Percentiles rank a stretch among this genome's conserved stretches.
phyloP scores from a whole-genome alignment of 2,797 vertebrate genomes.

The Champsocephalus esox region DNA sequence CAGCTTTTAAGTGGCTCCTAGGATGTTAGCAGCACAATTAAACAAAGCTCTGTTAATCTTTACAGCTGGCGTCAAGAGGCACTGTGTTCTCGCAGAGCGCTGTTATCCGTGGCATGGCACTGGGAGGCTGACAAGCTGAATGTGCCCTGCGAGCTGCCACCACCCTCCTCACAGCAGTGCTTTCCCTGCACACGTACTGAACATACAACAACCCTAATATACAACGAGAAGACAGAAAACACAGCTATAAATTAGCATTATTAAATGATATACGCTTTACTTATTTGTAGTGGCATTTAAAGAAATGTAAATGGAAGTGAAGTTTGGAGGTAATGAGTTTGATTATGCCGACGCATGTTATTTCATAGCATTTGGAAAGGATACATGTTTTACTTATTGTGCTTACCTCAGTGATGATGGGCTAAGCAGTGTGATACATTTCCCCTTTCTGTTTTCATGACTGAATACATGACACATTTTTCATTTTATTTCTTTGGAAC shows the following conservation, averaged over 20 bases:
- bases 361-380: constrained; percentile 75
- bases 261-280: constrained; percentile 74
- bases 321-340: constrained; percentile 75
- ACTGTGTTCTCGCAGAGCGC: constrained; percentile 56
- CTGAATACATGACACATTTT: background rate
- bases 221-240: constrained; percentile 38
- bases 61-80: constrained; percentile 72
- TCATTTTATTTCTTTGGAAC: background rate
- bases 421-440: constrained; percentile 41
- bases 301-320: constrained; percentile 76
- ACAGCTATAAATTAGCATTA: constrained; percentile 69
- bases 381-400: constrained; percentile 61
- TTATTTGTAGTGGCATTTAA: constrained; percentile 74
- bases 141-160: constrained; percentile 58
- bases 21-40: constrained; percentile 78
- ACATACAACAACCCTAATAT: constrained; percentile 41
- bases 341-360: constrained; percentile 67
- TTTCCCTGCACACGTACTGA: constrained; percentile 32
- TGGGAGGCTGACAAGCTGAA: constrained; percentile 68
- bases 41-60: constrained; percentile 82
- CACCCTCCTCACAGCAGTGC: constrained; percentile 36
- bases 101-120: constrained; percentile 49
- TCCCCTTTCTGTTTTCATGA: constrained; percentile 25
- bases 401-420: constrained; percentile 45
- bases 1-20: constrained; percentile 65